These are phyloP conservation scores for Himalopsyche tibetana DNA, from an alignment of 2,888 invertebrate species.

Conservation along the genomic window DNA sequence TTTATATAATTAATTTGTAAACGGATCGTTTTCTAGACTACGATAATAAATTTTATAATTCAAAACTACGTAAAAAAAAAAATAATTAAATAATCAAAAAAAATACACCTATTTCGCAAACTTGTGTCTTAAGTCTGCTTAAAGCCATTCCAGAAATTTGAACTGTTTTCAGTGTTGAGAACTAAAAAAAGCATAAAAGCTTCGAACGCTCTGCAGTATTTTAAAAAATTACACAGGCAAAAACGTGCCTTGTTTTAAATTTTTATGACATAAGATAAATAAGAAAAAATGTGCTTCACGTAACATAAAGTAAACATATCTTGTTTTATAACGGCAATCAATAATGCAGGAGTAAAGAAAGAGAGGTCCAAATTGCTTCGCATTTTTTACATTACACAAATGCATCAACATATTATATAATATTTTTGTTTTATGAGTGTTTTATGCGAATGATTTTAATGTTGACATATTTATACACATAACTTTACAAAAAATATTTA, in stretches of 20 bases:
- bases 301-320: conserved; percentile 52
- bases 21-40: too few relatives aligned
- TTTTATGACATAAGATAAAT: conserved; percentile 56
- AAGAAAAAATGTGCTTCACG: conserved; percentile 54
- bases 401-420: not conserved
- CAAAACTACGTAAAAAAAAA: too few relatives aligned
- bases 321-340: conserved; percentile 54
- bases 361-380: not conserved
- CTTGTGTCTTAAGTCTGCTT: too few relatives aligned
- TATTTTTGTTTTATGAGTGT: too few relatives aligned
- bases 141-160: too few relatives aligned
- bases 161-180: not conserved
- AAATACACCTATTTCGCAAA: too few relatives aligned
- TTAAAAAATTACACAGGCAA: conserved; percentile 45
- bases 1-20: too few relatives aligned
- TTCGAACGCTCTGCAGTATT: not conserved
- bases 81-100: too few relatives aligned
- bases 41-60: too few relatives aligned
- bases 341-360: conserved; percentile 54
- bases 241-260: conserved; percentile 51
- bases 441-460: too few relatives aligned
- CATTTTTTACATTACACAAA: not conserved
- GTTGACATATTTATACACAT: too few relatives aligned
- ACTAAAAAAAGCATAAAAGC: not conserved
- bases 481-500: too few relatives aligned